Evolutionary conservation across 2,888 invertebrate genomes (phyloP).

Genomic region (Neelides folsomi): DNA sequence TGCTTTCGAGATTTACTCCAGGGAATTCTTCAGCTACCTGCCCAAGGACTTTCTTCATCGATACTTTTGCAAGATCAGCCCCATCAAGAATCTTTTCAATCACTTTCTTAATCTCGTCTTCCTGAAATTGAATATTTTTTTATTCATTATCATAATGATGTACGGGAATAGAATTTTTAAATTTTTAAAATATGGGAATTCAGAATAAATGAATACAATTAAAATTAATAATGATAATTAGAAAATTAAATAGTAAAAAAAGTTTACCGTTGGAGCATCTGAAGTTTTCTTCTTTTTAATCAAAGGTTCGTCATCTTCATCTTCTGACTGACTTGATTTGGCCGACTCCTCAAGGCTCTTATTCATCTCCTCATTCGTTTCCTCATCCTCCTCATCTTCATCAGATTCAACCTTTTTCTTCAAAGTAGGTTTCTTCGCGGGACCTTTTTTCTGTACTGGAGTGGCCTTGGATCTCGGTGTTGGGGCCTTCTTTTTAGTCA

Average conservation of each 20-base stretch:
- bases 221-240: too few relatives aligned
- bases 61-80: constrained; percentile 9
- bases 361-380: too few relatives aligned
- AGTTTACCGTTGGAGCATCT: too few relatives aligned
- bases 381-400: background rate
- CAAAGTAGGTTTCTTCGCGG: background rate
- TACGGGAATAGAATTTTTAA: too few relatives aligned
- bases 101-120: constrained; percentile 3
- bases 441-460: background rate
- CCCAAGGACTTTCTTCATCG: constrained; percentile 12
- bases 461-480: constrained; percentile 2
- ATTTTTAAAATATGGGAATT: too few relatives aligned
- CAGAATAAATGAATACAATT: too few relatives aligned
- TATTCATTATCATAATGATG: too few relatives aligned
- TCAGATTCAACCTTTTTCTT: constrained; percentile 6
- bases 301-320: too few relatives aligned
- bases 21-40: constrained; percentile 9
- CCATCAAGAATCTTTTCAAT: constrained; percentile 7
- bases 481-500: constrained; percentile 2
- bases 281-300: too few relatives aligned
- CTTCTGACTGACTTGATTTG: too few relatives aligned
- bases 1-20: constrained; percentile 6
- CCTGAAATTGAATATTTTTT: background rate
- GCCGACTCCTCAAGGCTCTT: too few relatives aligned
- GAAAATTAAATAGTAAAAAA: too few relatives aligned